A percentile compares a stretch with the other conserved stretches of the same genome.
These are phyloP conservation scores for Aphidoletes aphidimyza DNA, from an alignment of 2,888 invertebrate genomes.

Conservation along the genomic window DNA sequence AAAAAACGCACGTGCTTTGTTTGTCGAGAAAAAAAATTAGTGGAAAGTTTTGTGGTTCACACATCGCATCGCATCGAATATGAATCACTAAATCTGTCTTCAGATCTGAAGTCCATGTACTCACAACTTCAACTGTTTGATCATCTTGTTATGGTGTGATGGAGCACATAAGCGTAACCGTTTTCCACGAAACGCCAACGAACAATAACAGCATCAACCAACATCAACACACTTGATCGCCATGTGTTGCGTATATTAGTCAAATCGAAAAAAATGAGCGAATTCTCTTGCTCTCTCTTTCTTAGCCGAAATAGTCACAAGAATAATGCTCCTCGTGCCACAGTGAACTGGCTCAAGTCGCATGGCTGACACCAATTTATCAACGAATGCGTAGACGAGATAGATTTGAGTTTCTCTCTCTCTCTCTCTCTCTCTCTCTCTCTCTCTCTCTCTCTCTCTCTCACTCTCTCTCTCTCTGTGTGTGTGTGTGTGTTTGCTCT, in stretches of 20 bases:
- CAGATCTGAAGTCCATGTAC: neutral
- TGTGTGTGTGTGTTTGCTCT: too few relatives aligned
- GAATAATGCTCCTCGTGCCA: neutral
- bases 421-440: neutral
- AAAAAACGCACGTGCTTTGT: neutral
- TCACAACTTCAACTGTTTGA: slow-evolving; percentile 36
- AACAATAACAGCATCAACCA: neutral
- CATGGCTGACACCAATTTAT: slow-evolving; percentile 31
- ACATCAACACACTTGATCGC: slow-evolving; percentile 23
- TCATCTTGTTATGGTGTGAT: neutral
- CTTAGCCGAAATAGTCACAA: neutral
- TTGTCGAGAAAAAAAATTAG: neutral
- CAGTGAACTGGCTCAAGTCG: neutral
- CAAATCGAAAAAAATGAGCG: neutral
- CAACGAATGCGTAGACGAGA: slow-evolving; percentile 6
- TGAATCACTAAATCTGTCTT: slow-evolving; percentile 1
- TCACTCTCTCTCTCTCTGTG: too few relatives aligned
- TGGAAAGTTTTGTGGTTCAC: slow-evolving; percentile 17
- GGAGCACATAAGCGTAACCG: neutral
- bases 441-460: too few relatives aligned
- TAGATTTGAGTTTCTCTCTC: neutral
- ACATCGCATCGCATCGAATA: neutral
- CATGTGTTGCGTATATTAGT: slow-evolving; percentile 7
- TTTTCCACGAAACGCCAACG: too few relatives aligned
- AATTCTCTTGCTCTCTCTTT: neutral